These are phyloP conservation scores for Cylas formicarius DNA, from an alignment of 1,140 invertebrate genomes.

Conservation along the genomic window DNA sequence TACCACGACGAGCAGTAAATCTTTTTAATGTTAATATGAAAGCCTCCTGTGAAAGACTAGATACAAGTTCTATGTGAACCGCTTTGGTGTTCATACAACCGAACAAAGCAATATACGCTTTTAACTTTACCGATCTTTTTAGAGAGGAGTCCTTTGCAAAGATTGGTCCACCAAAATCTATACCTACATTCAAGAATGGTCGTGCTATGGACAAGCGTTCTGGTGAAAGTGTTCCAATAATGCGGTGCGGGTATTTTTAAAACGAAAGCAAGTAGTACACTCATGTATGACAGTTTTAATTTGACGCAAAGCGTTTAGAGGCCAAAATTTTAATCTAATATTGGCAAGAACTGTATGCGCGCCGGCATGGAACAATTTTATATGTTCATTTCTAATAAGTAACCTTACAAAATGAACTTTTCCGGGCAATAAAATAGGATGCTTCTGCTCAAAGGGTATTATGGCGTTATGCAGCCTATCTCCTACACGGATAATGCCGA, in stretches of 20 bases:
- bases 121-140: not conserved
- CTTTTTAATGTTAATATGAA: constrained; percentile 2
- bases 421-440: constrained; percentile 20
- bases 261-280: constrained; percentile 1
- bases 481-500: constrained; percentile 39
- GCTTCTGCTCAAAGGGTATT: constrained; percentile 18
- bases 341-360: constrained; percentile 10
- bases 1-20: constrained; percentile 31
- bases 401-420: constrained; percentile 15
- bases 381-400: constrained; percentile 17
- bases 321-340: constrained; percentile 10
- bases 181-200: constrained; percentile 26
- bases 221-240: constrained; percentile 12
- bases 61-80: constrained; percentile 2
- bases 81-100: constrained; percentile 3
- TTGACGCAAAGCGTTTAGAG: not conserved
- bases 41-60: not conserved
- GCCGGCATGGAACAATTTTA: constrained; percentile 12
- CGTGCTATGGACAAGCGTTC: constrained; percentile 11
- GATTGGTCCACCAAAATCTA: constrained; percentile 32
- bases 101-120: constrained; percentile 3
- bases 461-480: constrained; percentile 27
- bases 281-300: not conserved
- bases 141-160: not conserved
- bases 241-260: not conserved